Percentiles rank a stretch among this genome's conserved stretches.
These are phyloP conservation scores for Iphiclides podalirius DNA, from an alignment of 2,888 invertebrate species.

Conservation along the genomic window DNA sequence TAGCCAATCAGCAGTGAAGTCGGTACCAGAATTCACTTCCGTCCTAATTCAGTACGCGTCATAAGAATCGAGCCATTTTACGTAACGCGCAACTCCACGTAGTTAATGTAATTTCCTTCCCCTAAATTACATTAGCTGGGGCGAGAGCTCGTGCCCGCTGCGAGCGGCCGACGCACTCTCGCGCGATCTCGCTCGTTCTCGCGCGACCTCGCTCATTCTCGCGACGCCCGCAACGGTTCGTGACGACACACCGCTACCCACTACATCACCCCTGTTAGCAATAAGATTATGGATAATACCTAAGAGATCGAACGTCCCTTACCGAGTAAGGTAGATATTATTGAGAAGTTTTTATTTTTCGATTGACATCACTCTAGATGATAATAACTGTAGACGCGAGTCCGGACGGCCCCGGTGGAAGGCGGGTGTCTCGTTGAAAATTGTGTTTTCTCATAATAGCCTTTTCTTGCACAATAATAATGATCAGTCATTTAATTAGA, in stretches of 20 bases:
- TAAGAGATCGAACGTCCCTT: slow-evolving; percentile 80
- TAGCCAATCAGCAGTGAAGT: slow-evolving; percentile 77
- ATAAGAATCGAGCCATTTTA: slow-evolving; percentile 80
- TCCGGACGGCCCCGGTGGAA: slow-evolving; percentile 10
- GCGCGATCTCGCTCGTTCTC: slow-evolving; percentile 27
- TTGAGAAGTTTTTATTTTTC: slow-evolving; percentile 71
- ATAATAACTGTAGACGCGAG: slow-evolving; percentile 12
- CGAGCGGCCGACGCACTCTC: slow-evolving; percentile 37
- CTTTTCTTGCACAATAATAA: slow-evolving; percentile 71
- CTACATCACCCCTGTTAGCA: slow-evolving; percentile 70
- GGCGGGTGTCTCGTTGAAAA: slow-evolving; percentile 31
- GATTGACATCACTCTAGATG: slow-evolving; percentile 65
- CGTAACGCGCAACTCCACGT: slow-evolving; percentile 75
- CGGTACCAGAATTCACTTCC: slow-evolving; percentile 80
- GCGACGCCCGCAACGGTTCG: slow-evolving; percentile 23
- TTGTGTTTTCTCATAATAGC: slow-evolving; percentile 58
- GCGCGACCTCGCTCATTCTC: slow-evolving; percentile 29
- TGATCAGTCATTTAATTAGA: slow-evolving; percentile 51
- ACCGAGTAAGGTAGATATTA: slow-evolving; percentile 79
- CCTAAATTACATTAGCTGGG: slow-evolving; percentile 67
- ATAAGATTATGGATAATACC: slow-evolving; percentile 75
- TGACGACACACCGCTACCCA: slow-evolving; percentile 34
- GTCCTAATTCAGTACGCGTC: slow-evolving; percentile 79
- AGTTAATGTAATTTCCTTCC: slow-evolving; percentile 73
- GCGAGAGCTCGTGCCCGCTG: slow-evolving; percentile 36